phyloP scores from a whole-genome alignment of 92 coral and sea anemone genomes.

The Zoanthus solanderi region DNA sequence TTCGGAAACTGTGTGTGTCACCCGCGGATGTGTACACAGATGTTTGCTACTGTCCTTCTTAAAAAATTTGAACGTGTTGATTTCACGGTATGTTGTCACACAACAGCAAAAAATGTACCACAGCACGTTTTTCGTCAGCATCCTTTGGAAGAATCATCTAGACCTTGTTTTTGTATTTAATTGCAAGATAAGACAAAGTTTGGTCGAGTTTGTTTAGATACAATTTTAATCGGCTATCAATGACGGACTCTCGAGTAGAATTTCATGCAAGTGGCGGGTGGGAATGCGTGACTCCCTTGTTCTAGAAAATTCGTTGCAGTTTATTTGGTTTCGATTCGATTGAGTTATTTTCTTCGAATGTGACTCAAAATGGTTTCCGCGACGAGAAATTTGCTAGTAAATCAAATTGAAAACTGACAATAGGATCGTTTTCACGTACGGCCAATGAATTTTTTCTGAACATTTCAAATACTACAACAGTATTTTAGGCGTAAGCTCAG shows the following conservation, averaged over 20 bases:
- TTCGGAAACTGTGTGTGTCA: background rate
- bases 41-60: background rate
- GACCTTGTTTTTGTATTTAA: conserved; percentile 15
- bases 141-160: conserved; percentile 26
- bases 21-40: background rate
- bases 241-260: conserved; percentile 17
- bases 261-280: background rate
- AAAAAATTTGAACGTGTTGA: background rate
- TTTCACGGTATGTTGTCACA: background rate
- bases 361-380: conserved; percentile 28
- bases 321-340: conserved; percentile 41
- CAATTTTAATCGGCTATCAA: background rate
- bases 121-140: background rate
- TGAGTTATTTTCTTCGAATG: conserved; percentile 26
- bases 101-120: background rate
- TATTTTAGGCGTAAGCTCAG: background rate
- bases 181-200: background rate
- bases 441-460: background rate
- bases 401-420: background rate
- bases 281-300: conserved; percentile 23
- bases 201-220: background rate
- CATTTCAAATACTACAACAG: background rate
- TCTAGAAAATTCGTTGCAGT: conserved; percentile 32
- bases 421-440: background rate
- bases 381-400: conserved; percentile 15